Evolutionary conservation across 2,888 invertebrate species (phyloP).

Genomic region (Nemapogon koenigi): DNA sequence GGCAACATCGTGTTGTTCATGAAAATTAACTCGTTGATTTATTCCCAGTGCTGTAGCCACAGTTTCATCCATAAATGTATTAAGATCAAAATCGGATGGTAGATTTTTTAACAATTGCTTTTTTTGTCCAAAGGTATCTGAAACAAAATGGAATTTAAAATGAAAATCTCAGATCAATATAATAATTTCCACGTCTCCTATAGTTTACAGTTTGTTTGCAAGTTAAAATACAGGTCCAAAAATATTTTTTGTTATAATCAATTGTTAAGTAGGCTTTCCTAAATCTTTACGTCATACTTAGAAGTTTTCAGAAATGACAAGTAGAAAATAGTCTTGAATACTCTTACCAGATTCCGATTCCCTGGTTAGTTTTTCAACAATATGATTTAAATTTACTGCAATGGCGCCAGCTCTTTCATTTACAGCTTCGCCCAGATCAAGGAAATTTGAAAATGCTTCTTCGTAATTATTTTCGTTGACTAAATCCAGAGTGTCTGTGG

Average conservation of each 20-base stretch:
- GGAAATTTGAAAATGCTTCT: constrained; percentile 69
- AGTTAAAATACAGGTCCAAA: no score
- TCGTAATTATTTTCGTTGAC: constrained; percentile 57
- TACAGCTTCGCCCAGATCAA: constrained; percentile 67
- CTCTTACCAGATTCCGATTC: no score
- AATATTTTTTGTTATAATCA: no score
- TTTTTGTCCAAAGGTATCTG: constrained; percentile 32
- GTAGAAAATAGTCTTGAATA: no score
- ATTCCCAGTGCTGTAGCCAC: constrained; percentile 71
- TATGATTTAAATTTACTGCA: constrained; percentile 71
- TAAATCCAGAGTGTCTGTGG: constrained; percentile 50
- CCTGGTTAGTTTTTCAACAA: constrained; percentile 36
- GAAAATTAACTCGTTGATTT: constrained; percentile 64
- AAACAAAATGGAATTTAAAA: constrained; percentile 18
- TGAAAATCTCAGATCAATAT: neutral
- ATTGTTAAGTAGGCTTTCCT: no score
- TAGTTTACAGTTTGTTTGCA: no score
- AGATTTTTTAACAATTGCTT: constrained; percentile 19
- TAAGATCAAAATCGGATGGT: constrained; percentile 21
- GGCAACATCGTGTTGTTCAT: constrained; percentile 61
- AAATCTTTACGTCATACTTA: no score
- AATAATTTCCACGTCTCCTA: no score
- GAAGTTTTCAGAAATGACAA: no score
- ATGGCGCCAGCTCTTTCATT: constrained; percentile 65
- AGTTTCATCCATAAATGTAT: constrained; percentile 72